Evolutionary conservation across 2,113 vertebrate genomes (phyloP).

Genomic region (Meleagris gallopavo): DNA sequence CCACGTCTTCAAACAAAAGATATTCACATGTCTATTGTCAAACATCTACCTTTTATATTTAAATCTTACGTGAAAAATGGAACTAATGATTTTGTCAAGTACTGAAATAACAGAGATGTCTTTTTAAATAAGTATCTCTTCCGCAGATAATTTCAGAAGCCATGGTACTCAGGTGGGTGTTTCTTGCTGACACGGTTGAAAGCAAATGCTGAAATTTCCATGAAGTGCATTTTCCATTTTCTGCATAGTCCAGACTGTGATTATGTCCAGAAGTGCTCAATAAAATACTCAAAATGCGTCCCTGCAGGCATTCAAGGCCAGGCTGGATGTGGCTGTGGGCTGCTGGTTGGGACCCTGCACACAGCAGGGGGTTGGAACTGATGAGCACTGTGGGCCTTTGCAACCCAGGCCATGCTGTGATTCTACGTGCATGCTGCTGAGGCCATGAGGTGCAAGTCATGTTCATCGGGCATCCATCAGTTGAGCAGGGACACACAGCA

Average conservation of each 20-base stretch:
- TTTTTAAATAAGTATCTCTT: background rate
- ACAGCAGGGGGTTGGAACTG: too few species aligned
- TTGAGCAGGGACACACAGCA: background rate
- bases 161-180: background rate
- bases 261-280: accelerated
- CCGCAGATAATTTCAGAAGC: background rate
- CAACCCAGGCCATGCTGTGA: too few species aligned
- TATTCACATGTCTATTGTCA: background rate
- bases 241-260: accelerated
- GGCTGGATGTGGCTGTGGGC: too few species aligned
- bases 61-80: background rate
- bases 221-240: background rate
- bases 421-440: too few species aligned
- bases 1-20: background rate
- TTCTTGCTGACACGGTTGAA: background rate
- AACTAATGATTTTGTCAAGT: background rate
- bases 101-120: background rate
- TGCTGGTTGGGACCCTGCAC: too few species aligned
- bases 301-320: too few species aligned
- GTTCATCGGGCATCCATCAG: accelerated
- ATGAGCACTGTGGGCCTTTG: too few species aligned
- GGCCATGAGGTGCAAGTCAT: accelerated
- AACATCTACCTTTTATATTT: background rate
- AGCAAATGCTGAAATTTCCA: background rate
- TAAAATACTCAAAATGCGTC: background rate